Conservation (phyloP, 2,113 vertebrate species). For the Microtus montanus region DNA sequence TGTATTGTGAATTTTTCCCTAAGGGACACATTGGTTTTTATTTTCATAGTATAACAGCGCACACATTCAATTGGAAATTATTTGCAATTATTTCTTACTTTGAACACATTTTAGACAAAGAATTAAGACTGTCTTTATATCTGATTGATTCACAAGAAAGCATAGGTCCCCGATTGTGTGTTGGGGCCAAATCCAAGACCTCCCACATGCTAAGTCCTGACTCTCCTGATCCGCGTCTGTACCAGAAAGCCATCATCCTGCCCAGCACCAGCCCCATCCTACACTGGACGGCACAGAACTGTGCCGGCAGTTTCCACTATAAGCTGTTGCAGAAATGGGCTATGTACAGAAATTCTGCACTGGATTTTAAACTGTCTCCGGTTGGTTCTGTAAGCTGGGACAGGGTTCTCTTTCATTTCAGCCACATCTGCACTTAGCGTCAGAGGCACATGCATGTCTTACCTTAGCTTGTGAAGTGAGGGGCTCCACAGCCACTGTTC, state of each 20-base stretch:
- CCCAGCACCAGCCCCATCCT: not conserved
- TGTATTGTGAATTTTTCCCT: not conserved
- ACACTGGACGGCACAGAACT: not conserved
- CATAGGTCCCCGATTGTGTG: not conserved
- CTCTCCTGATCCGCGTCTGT: not conserved
- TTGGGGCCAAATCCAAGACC: not conserved
- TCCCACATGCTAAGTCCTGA: not conserved
- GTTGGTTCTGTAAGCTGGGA: not conserved
- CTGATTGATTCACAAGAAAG: not conserved
- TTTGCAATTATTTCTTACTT: slow-evolving; percentile 16
- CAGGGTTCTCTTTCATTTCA: not conserved
- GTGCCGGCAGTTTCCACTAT: not conserved
- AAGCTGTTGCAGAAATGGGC: not conserved
- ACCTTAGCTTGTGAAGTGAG: not conserved
- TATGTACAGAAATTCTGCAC: not conserved
- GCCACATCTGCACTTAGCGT: not conserved
- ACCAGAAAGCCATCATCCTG: slow-evolving; percentile 4
- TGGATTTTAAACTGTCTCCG: not conserved
- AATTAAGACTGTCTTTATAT: slow-evolving; percentile 11
- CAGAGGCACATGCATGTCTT: not conserved
- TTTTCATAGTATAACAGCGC: not conserved
- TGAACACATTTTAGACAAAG: not conserved
- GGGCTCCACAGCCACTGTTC: not conserved
- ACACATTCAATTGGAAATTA: not conserved
- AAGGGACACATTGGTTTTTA: not conserved